Conservation (phyloP, 2,113 vertebrate species). For the Myiopsitta monachus region DNA sequence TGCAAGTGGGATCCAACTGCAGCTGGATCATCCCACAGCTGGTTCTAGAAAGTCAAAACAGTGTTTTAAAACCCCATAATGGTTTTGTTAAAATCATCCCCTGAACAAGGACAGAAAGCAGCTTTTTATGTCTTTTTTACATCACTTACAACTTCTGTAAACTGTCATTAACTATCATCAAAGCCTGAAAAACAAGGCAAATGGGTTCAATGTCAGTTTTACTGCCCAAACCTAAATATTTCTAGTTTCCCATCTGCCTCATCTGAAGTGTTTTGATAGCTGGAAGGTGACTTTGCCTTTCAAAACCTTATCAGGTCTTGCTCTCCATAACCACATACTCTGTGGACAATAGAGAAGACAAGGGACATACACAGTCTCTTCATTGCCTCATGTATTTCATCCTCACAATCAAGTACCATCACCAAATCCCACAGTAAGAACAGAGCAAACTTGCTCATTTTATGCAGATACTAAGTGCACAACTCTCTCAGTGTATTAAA, state of each 20-base stretch:
- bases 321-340: not conserved
- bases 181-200: conserved; percentile 40
- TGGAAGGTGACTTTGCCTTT: conserved; percentile 58
- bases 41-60: conserved; percentile 43
- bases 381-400: not conserved
- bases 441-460: not conserved
- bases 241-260: conserved; percentile 58
- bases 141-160: conserved; percentile 51
- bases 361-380: not conserved
- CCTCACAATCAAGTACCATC: not conserved
- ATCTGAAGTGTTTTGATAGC: conserved; percentile 41
- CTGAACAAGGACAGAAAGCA: conserved; percentile 44
- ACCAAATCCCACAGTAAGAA: not conserved
- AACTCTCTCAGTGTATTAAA: not conserved
- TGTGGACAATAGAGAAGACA: not conserved
- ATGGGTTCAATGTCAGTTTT: conserved; percentile 60
- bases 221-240: conserved; percentile 51
- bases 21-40: conserved; percentile 11
- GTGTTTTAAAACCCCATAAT: conserved; percentile 47
- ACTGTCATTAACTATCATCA: conserved; percentile 58
- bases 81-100: conserved; percentile 51
- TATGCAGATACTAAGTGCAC: not conserved
- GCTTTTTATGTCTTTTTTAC: conserved; percentile 52
- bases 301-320: conserved; percentile 2
- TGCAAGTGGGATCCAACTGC: conserved; percentile 16